phyloP scores from a whole-genome alignment of 2,797 vertebrate genomes.

The Pterois miles region DNA sequence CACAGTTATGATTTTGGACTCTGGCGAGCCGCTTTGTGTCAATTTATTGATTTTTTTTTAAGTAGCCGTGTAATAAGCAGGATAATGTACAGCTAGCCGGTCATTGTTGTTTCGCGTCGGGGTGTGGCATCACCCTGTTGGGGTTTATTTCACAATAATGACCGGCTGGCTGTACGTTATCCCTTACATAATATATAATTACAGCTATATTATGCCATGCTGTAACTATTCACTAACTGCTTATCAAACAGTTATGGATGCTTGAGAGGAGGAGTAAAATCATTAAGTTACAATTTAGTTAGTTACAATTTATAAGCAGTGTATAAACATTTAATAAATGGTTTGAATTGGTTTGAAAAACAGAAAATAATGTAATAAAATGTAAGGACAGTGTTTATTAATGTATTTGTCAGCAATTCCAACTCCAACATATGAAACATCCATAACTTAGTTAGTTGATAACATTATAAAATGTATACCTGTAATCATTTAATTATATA shows the following conservation, averaged over 20 bases:
- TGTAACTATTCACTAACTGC: neutral
- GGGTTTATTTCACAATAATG: too few relatives aligned
- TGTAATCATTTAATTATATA: neutral
- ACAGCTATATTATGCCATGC: neutral
- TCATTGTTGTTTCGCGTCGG: too few relatives aligned
- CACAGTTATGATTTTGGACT: too few relatives aligned
- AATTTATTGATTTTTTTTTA: too few relatives aligned
- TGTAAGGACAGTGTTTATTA: neutral
- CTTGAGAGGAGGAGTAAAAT: neutral
- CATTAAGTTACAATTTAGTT: neutral
- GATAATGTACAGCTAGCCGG: too few relatives aligned
- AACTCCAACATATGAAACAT: neutral
- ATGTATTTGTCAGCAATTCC: neutral
- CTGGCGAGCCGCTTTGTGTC: too few relatives aligned
- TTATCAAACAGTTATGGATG: neutral
- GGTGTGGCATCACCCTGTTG: too few relatives aligned
- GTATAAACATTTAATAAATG: neutral
- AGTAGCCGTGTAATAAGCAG: too few relatives aligned
- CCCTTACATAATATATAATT: neutral
- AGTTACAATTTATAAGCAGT: neutral
- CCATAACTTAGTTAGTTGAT: neutral
- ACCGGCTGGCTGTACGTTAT: too few relatives aligned
- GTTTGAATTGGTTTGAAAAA: too few relatives aligned
- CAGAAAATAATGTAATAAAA: neutral
- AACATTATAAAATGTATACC: neutral